Conservation (phyloP, 2,797 vertebrate genomes). For the Gadopsis bispinosus region DNA sequence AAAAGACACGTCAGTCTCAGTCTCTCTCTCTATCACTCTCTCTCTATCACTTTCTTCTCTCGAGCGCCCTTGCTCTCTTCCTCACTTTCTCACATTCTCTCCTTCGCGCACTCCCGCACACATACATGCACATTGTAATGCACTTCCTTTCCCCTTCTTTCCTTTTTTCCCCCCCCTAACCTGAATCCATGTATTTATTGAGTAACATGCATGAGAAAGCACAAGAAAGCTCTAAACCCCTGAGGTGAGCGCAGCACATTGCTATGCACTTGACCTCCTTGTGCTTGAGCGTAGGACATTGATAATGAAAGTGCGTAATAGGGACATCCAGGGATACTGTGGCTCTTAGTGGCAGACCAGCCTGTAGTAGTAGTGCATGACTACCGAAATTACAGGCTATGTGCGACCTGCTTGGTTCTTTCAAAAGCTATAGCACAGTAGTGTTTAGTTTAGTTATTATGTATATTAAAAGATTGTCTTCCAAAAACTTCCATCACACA, state of each 20-base stretch:
- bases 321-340: constrained; percentile 62
- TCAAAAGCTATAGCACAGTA: constrained; percentile 9
- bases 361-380: constrained; percentile 42
- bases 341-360: constrained; percentile 53
- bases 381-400: constrained; percentile 24
- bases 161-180: constrained; percentile 59
- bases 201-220: constrained; percentile 78
- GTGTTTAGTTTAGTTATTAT: constrained; percentile 17
- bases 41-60: constrained; percentile 65
- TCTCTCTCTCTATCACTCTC: constrained; percentile 80
- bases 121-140: constrained; percentile 71
- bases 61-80: constrained; percentile 71
- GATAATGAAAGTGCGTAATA: constrained; percentile 75
- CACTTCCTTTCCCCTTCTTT: constrained; percentile 59
- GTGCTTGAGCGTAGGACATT: constrained; percentile 69
- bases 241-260: constrained; percentile 69
- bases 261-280: constrained; percentile 79
- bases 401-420: not conserved
- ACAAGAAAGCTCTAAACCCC: constrained; percentile 68
- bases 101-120: constrained; percentile 58
- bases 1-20: constrained; percentile 85
- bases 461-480: constrained; percentile 33
- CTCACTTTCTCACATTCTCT: constrained; percentile 66
- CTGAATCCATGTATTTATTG: constrained; percentile 81
- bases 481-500: constrained; percentile 45